Conservation (phyloP, 2,888 invertebrate species). For the Callosobruchus maculatus region DNA sequence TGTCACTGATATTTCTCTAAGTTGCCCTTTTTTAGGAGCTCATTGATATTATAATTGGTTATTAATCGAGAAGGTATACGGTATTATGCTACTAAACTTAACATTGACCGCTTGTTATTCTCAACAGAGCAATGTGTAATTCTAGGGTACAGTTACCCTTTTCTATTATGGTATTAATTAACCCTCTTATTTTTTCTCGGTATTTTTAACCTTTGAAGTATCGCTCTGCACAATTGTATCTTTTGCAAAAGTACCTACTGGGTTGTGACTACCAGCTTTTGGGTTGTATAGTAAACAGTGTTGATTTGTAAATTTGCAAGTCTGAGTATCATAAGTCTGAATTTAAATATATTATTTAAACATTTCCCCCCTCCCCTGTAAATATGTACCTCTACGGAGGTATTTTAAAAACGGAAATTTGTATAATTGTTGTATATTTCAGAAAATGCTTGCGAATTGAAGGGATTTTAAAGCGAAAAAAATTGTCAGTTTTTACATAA, state of each 20-base stretch:
- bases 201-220: no score
- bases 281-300: neutral
- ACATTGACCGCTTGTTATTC: no score
- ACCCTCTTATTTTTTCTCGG: no score
- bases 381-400: constrained; percentile 38
- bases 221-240: neutral
- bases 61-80: no score
- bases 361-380: constrained; percentile 20
- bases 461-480: constrained; percentile 26
- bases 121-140: no score
- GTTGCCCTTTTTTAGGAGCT: no score
- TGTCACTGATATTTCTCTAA: no score
- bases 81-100: no score
- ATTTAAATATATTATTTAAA: constrained; percentile 30
- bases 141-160: no score
- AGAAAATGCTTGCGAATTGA: constrained; percentile 30
- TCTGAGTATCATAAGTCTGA: constrained; percentile 48
- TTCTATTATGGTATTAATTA: no score
- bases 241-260: neutral
- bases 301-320: constrained; percentile 30
- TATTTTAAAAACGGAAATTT: constrained; percentile 36
- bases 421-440: constrained; percentile 22
- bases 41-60: no score
- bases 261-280: neutral
- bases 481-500: constrained; percentile 29